phyloP scores from a whole-genome alignment of 2,888 invertebrate genomes.

The Aspidapion aeneum region DNA sequence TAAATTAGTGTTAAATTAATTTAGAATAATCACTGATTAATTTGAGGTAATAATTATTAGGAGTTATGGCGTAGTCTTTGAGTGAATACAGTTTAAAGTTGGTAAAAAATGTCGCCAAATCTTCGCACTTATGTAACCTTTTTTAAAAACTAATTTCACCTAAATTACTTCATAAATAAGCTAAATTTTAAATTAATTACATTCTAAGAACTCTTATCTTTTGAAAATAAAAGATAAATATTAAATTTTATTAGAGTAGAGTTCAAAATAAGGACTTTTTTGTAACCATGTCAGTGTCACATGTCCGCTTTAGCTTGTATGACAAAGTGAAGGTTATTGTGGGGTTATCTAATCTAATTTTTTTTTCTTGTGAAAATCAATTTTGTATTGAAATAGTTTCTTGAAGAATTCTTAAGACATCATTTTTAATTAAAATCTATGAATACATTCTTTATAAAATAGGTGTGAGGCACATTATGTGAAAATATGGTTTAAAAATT shows the following conservation, averaged over 20 bases:
- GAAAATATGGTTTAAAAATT: too few relatives aligned
- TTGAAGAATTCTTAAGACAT: not conserved
- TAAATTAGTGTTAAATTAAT: not conserved
- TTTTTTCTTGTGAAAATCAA: not conserved
- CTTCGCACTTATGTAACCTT: not conserved
- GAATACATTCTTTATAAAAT: too few relatives aligned
- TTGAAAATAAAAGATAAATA: not conserved
- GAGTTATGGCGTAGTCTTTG: not conserved
- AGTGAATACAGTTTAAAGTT: not conserved
- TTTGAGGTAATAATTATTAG: not conserved
- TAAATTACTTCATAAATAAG: not conserved
- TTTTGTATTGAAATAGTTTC: not conserved
- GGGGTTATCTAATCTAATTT: not conserved
- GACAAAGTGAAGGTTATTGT: not conserved
- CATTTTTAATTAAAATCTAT: too few relatives aligned
- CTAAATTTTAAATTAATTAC: not conserved
- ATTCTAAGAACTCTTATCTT: not conserved
- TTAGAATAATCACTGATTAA: not conserved
- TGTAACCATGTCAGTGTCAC: not conserved
- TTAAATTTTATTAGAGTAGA: not conserved
- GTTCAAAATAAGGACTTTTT: not conserved
- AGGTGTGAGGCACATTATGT: too few relatives aligned
- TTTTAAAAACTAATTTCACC: not conserved
- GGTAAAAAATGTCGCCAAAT: not conserved
- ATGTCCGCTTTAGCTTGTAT: too few relatives aligned